These are phyloP conservation scores for Probaryconus sp. DNA, from an alignment of 1,140 invertebrate genomes.

Conservation along the genomic window DNA sequence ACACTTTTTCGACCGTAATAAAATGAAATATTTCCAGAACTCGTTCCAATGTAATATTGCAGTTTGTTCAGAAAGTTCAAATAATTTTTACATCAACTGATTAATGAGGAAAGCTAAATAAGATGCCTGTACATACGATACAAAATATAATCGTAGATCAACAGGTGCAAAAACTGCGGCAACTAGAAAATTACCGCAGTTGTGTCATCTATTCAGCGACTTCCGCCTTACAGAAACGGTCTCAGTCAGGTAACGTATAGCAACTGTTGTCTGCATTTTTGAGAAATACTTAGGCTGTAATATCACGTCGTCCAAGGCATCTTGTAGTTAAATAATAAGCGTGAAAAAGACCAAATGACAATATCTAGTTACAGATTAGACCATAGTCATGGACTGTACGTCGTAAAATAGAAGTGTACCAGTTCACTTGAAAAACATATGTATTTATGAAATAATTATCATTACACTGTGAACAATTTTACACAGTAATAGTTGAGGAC, in stretches of 20 bases:
- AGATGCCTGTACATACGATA: conserved; percentile 10
- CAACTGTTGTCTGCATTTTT: conserved; percentile 67
- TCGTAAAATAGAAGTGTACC: no score
- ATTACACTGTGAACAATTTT: no score
- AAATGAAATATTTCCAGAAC: no score
- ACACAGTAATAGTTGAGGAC: no score
- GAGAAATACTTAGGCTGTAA: conserved; percentile 31
- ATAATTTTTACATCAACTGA: no score
- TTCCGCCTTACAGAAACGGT: conserved; percentile 66
- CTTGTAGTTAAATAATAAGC: conserved; percentile 36
- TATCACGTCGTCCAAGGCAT: conserved; percentile 24
- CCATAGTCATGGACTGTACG: no score
- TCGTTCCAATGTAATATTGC: no score
- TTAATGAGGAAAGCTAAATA: no score
- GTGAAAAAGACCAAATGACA: conserved; percentile 45
- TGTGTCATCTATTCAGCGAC: conserved; percentile 57
- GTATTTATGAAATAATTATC: no score
- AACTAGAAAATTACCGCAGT: conserved; percentile 58
- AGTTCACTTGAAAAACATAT: no score
- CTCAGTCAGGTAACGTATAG: conserved; percentile 66
- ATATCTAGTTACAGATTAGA: conserved; percentile 44
- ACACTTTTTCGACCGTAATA: no score
- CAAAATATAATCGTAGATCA: conserved; percentile 39
- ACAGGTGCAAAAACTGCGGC: conserved; percentile 66
- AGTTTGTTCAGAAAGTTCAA: no score